Percentiles rank a stretch among this genome's conserved stretches.
Conservation (phyloP, 2,888 invertebrate genomes). For the Drosophila ezoana region DNA sequence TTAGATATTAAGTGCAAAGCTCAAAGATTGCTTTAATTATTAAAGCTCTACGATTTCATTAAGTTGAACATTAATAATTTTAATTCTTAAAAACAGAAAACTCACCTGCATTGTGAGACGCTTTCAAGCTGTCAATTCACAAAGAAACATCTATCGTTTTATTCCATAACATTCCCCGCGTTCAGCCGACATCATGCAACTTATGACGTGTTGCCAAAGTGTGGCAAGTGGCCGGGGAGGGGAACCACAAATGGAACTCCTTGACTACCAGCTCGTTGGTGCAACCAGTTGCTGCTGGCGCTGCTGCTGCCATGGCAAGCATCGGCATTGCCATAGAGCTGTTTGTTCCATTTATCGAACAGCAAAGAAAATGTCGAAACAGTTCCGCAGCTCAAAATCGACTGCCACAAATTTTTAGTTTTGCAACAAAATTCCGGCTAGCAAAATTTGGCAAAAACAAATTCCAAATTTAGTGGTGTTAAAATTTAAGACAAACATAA, state of each 20-base stretch:
- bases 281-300: conserved; percentile 66
- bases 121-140: neutral
- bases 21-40: too few relatives aligned
- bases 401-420: conserved; percentile 32
- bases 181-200: neutral
- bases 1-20: too few relatives aligned
- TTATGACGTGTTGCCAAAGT: neutral
- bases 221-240: neutral
- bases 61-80: too few relatives aligned
- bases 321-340: conserved; percentile 69
- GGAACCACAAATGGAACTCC: conserved; percentile 1
- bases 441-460: neutral
- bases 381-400: conserved; percentile 28
- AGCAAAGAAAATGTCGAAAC: conserved; percentile 57
- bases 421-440: conserved; percentile 23
- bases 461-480: conserved; percentile 12
- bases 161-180: neutral
- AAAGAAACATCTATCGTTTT: neutral
- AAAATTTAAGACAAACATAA: conserved; percentile 9
- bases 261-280: conserved; percentile 27
- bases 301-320: conserved; percentile 55
- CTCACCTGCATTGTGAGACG: too few relatives aligned
- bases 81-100: too few relatives aligned
- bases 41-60: too few relatives aligned
- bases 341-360: conserved; percentile 77